phyloP scores from a whole-genome alignment of 2,113 vertebrate genomes.

The Cepphus grylle region DNA sequence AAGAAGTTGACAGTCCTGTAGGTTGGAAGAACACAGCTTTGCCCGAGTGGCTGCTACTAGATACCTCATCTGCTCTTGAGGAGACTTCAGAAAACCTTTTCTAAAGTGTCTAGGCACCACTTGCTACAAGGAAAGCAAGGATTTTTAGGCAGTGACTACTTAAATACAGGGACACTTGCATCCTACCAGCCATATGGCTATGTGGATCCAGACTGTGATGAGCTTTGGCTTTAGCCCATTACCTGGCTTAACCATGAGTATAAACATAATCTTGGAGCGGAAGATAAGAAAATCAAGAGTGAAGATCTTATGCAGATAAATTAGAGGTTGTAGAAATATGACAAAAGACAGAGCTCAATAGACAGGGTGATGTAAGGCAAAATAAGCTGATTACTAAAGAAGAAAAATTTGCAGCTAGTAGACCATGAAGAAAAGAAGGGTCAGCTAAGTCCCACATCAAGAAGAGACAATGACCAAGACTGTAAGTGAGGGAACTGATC shows the following conservation, averaged over 20 bases:
- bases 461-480: not conserved
- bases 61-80: not conserved
- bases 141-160: not conserved
- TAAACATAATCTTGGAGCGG: not conserved
- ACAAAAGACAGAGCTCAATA: not conserved
- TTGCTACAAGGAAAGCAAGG: not conserved
- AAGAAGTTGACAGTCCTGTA: not conserved
- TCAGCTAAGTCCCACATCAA: not conserved
- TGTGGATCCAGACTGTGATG: not conserved
- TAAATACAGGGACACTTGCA: not conserved
- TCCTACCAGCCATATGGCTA: not conserved
- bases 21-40: not conserved
- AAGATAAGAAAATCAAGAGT: not conserved
- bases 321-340: not conserved
- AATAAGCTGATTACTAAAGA: not conserved
- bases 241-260: not conserved
- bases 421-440: not conserved
- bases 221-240: not conserved
- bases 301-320: not conserved
- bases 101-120: not conserved
- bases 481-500: not conserved
- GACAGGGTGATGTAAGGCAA: not conserved
- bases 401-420: not conserved
- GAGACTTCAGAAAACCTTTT: not conserved
- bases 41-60: not conserved